phyloP scores from a whole-genome alignment of 1,140 invertebrate genomes.

The Zophobas atratus region DNA sequence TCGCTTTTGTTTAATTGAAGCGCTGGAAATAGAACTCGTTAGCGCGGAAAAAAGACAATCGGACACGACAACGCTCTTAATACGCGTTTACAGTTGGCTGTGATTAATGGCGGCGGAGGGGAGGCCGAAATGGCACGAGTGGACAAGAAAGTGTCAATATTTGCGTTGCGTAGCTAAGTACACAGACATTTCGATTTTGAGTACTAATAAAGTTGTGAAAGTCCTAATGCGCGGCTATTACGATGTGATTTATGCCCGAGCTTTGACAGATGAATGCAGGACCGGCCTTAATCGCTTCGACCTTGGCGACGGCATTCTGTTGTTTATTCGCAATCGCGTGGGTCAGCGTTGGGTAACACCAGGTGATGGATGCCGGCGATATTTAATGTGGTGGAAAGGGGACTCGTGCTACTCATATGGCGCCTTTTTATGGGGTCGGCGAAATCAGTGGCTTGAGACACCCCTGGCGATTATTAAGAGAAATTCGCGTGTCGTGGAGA shows the following conservation, averaged over 20 bases:
- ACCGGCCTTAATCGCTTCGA: constrained; percentile 14
- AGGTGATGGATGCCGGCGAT: not conserved
- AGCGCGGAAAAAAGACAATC: not conserved
- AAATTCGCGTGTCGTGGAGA: too few species aligned
- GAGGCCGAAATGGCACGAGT: constrained; percentile 10
- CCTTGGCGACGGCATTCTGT: constrained; percentile 27
- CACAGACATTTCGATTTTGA: not conserved
- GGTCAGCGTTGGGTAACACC: constrained; percentile 9
- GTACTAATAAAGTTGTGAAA: not conserved
- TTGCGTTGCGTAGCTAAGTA: too few species aligned
- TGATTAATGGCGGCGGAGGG: constrained; percentile 12
- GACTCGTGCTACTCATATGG: too few species aligned
- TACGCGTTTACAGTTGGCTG: not conserved
- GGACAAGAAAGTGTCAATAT: not conserved
- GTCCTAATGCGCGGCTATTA: not conserved
- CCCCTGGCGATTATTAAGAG: too few species aligned
- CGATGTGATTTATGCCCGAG: not conserved
- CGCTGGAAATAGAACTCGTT: not conserved
- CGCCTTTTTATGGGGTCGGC: too few species aligned
- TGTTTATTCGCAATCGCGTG: constrained; percentile 26
- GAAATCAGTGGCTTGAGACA: too few species aligned
- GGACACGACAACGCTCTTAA: constrained; percentile 8
- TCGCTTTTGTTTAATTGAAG: constrained; percentile 1
- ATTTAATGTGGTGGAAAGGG: not conserved
- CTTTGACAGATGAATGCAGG: constrained; percentile 14